A percentile compares a stretch with the other conserved stretches of the same genome.
These are phyloP conservation scores for Tupiocoris notatus DNA, from an alignment of 2,888 invertebrate species.

Conservation along the genomic window DNA sequence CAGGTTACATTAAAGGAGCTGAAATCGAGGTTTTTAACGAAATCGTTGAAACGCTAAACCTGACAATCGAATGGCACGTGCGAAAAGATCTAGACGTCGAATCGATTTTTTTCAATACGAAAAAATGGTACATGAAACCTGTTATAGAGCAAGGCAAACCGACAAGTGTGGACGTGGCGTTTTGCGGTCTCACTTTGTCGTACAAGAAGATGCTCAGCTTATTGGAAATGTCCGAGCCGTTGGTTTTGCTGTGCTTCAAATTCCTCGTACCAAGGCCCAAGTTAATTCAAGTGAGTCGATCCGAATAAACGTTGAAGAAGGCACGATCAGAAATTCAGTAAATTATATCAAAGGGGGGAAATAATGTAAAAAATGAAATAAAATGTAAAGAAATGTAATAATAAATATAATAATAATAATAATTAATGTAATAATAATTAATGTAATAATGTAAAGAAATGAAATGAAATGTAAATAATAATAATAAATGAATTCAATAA, in stretches of 20 bases:
- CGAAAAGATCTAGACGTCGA: neutral
- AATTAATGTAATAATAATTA: too few relatives aligned
- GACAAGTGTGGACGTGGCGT: conserved; percentile 32
- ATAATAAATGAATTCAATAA: too few relatives aligned
- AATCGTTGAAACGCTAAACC: conserved; percentile 23
- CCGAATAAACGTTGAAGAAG: too few relatives aligned
- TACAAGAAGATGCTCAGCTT: conserved; percentile 16
- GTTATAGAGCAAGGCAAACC: conserved; percentile 3
- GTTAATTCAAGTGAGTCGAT: neutral
- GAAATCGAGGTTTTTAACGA: conserved; percentile 20
- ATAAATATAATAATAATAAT: too few relatives aligned
- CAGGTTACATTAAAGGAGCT: neutral
- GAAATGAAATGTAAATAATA: too few relatives aligned
- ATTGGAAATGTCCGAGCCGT: conserved; percentile 22
- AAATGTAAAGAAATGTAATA: too few relatives aligned
- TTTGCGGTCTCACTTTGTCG: conserved; percentile 38
- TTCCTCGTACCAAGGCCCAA: conserved; percentile 38
- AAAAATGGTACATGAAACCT: conserved; percentile 28
- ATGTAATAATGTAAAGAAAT: too few relatives aligned
- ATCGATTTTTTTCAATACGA: conserved; percentile 6
- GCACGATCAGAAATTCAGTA: too few relatives aligned
- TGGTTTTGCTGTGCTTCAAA: conserved; percentile 22
- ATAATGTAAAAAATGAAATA: too few relatives aligned
- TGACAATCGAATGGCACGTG: conserved; percentile 18
- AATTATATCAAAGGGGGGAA: too few relatives aligned